phyloP scores from a whole-genome alignment of 1,140 invertebrate genomes.

The Temnothorax curvispinosus region DNA sequence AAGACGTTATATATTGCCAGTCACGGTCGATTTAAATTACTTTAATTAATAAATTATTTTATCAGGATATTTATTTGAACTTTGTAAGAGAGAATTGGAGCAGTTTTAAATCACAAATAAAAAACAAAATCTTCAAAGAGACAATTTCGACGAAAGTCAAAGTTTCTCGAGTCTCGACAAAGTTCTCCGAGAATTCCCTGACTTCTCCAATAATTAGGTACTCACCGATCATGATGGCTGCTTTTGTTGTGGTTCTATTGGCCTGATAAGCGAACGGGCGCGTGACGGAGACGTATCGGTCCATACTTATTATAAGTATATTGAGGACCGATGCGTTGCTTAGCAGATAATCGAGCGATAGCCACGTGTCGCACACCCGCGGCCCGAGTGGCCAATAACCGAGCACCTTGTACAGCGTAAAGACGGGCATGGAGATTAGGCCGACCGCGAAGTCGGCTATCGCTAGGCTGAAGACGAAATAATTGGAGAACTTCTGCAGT shows the following conservation, averaged over 20 bases:
- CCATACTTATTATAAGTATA: conserved; percentile 2
- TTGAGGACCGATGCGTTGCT: conserved; percentile 98
- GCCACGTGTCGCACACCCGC: conserved; percentile 96
- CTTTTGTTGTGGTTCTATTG: conserved; percentile 96
- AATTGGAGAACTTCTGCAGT: conserved; percentile 99
- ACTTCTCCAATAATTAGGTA: too few species aligned
- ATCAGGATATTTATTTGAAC: background rate
- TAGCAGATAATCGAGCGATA: conserved; percentile 96
- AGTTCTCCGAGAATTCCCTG: background rate
- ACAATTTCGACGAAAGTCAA: background rate
- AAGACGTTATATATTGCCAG: too few species aligned
- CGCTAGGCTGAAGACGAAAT: conserved; percentile 97
- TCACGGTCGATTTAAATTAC: too few species aligned
- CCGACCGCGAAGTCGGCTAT: conserved; percentile 98
- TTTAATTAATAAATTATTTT: background rate
- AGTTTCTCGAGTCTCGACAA: background rate
- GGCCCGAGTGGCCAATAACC: conserved; percentile 97
- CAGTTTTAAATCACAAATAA: background rate
- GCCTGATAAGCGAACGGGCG: conserved; percentile 98
- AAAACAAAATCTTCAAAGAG: background rate
- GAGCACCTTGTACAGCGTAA: conserved; percentile 94
- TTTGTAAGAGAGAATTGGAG: background rate
- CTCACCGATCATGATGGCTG: conserved; percentile 96
- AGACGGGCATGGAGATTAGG: conserved; percentile 96
- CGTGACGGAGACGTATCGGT: conserved; percentile 95